Percentiles rank a stretch among this genome's conserved stretches.
phyloP scores from a whole-genome alignment of 1,140 invertebrate species.

The Danaus plexippus region DNA sequence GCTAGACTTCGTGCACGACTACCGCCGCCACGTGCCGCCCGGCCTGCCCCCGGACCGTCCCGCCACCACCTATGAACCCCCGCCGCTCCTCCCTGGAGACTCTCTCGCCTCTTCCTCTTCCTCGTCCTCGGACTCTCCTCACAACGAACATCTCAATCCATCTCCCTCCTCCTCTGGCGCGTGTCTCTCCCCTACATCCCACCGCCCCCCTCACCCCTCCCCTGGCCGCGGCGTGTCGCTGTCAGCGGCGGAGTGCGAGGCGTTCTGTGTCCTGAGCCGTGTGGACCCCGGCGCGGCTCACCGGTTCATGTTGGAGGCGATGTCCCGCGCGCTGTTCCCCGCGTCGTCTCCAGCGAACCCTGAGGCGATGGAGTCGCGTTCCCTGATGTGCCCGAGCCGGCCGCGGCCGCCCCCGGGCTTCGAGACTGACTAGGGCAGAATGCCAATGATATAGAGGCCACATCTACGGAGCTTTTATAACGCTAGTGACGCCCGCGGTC shows the following conservation, averaged over 20 bases:
- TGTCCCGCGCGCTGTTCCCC: conserved; percentile 18
- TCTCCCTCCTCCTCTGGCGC: not conserved
- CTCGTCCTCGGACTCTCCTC: too few relatives aligned
- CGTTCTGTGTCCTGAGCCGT: conserved; percentile 28
- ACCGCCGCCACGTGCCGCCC: conserved; percentile 39
- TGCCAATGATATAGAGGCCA: too few relatives aligned
- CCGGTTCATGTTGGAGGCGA: conserved; percentile 32
- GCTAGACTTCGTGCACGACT: conserved; percentile 45
- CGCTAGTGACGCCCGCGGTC: too few relatives aligned
- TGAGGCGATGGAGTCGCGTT: not conserved
- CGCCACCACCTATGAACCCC: not conserved
- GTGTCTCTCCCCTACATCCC: not conserved
- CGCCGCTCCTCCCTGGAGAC: not conserved
- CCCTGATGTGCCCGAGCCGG: conserved; percentile 3
- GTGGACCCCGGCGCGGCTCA: conserved; percentile 31
- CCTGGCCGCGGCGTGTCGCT: conserved; percentile 21
- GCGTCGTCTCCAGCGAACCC: not conserved
- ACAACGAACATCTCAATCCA: too few relatives aligned
- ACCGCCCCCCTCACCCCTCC: not conserved
- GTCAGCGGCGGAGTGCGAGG: conserved; percentile 31
- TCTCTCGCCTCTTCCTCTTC: too few relatives aligned
- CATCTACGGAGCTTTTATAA: too few relatives aligned
- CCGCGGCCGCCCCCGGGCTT: conserved; percentile 33
- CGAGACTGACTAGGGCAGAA: not conserved
- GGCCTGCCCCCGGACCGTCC: conserved; percentile 13